Evolutionary conservation across 2,888 invertebrate genomes (phyloP), one percentile per base, ranked within the genome.

Genomic region (Harmothoe impar): DNA sequence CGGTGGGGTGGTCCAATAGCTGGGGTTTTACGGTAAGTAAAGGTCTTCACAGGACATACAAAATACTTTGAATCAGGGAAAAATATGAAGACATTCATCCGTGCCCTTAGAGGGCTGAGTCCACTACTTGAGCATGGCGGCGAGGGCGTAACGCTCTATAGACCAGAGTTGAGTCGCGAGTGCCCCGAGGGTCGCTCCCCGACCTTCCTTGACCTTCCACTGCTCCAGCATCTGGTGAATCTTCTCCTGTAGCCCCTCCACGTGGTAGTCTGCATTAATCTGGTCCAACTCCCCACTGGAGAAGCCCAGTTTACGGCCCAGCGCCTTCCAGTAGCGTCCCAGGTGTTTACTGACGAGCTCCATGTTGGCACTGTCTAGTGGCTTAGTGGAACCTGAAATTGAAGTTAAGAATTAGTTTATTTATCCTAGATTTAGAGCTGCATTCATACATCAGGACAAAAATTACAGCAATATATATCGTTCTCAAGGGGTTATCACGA

Each of bases 171-270:
- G 1, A 17, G 43, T 29, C 15, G 72, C 91, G 7, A 91, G 29
- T 10, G 43, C 35, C 0, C 51, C 23, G n/a, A 85, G 23, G 29
- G 12, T 86, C 10, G 91, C 91, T 15, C 29, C 77, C 25, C 29
- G 15, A 10, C 91, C 91, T 77, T 25, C n/a, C 51, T 52, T 84
- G 29, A 86, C 88, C 29, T 51, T 52, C 91, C 91, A 91, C 72
- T 88, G 29, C 31, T 85, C 29, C n/a, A 90, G 33, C 91, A 91
- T 91, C 56, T 90, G 90, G 43, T 54, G 77, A 33, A 85, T 68
- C n/a, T 84, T 54, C 56, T 91, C 91, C 35, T 54, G n/a, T 3
- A 86, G 29, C 10, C 91, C 91, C 3, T 86, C 54, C 12, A 33
- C 25, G 54, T 90, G 35, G 54, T 90, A 54, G 85, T 91, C 91